Base-by-base conservation (phyloP, 2,113 vertebrate species). In the Eretmochelys imbricata region DNA sequence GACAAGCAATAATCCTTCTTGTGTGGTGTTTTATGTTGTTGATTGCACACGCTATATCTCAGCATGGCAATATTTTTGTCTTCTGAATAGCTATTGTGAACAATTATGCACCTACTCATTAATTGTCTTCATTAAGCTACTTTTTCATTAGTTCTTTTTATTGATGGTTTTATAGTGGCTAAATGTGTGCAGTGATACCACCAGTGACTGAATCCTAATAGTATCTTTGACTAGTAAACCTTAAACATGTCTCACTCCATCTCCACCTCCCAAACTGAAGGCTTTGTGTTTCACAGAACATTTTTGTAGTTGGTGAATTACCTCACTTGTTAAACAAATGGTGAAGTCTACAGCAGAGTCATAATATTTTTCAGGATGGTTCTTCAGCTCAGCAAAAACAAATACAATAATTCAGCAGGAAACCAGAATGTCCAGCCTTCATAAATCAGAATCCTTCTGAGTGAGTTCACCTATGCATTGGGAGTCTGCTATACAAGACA, bases 91-190 rank as follows among this genome's bases (percentile, higher is more conserved):
- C 53, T 89, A 38, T 46, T 88, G 88, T 81, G 75, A 93, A 20
- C 65, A 94, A 51, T 91, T 95, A 42, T 1, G n/a, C 80, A 83
- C 42, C 81, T 85, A 46, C 59, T 93, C 85, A 85, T 95, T 91
- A 96, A 88, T 82, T 90, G 27, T 29, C 93, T 9, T 83, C 54
- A 94, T 93, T 83, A 90, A 78, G n/a, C 48, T 91, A 42, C 65
- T 38, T 22, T 93, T 94, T 87, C 93, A 96, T 95, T 87, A 92
- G 38, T 38, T 93, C 35, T 24, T 87, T 94, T 65, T 82, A 49
- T 35, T 84, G 84, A 49, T 46, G 48, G 42, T 14, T 81, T 78
- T 78, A 46, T 0, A 1, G n/a, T 96, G 53, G 16, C 54, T 69
- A 53, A 75, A 90, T 94, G 90, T 90, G 27, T 85, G 83, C 27